These are phyloP conservation scores for Dendropsophus ebraccatus DNA, from an alignment of 2,113 vertebrate species.

Conservation along the genomic window DNA sequence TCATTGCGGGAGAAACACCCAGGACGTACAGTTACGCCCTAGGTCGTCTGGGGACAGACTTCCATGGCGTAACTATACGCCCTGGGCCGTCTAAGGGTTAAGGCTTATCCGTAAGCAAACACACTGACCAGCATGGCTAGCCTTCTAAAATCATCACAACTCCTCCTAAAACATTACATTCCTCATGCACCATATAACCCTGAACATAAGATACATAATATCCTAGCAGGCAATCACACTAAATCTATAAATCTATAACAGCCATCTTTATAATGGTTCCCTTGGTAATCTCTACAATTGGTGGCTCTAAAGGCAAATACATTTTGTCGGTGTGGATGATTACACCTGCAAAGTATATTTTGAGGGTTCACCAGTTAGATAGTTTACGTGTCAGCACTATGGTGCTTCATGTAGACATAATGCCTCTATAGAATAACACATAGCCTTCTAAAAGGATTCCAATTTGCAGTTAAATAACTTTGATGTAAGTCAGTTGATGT, in stretches of 20 bases:
- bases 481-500: conserved; percentile 33
- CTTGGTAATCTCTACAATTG: background rate
- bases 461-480: conserved; percentile 39
- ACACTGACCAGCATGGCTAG: background rate
- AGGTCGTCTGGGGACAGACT: too few species aligned
- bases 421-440: background rate
- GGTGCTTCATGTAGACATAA: conserved; percentile 5
- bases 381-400: conserved; percentile 29
- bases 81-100: too few species aligned
- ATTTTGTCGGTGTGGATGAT: conserved; percentile 14
- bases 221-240: background rate
- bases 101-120: too few species aligned
- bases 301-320: background rate
- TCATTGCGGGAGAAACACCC: too few species aligned
- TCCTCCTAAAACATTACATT: conserved; percentile 18
- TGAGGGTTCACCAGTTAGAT: conserved; percentile 3
- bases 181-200: conserved; percentile 17
- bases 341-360: background rate
- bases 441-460: conserved; percentile 9
- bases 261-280: background rate
- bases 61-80: too few species aligned
- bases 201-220: background rate
- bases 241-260: conserved; percentile 16
- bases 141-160: background rate
- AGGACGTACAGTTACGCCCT: too few species aligned